These are phyloP conservation scores for Herminia tarsipennalis DNA, from an alignment of 2,888 invertebrate species.

Conservation along the genomic window DNA sequence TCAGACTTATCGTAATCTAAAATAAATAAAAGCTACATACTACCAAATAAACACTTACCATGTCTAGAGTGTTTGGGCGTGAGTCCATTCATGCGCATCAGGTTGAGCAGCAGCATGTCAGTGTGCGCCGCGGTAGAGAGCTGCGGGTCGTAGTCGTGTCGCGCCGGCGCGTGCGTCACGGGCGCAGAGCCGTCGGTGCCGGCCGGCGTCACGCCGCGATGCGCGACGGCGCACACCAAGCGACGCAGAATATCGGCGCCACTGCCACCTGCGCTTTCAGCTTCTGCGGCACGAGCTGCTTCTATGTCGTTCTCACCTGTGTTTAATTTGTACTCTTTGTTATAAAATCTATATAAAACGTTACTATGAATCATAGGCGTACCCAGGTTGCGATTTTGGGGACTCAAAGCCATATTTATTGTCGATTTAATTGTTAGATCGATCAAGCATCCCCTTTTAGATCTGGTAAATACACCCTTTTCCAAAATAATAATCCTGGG, in stretches of 20 bases:
- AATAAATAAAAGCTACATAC: no score
- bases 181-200: constrained; percentile 36
- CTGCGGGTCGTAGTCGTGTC: constrained; percentile 63
- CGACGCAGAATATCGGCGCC: constrained; percentile 65
- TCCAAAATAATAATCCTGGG: no score
- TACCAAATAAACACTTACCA: constrained; percentile 56
- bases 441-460: no score
- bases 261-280: constrained; percentile 28
- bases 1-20: no score
- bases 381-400: no score
- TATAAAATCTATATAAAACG: no score
- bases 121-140: constrained; percentile 72
- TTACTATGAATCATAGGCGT: no score
- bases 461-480: no score
- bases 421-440: no score
- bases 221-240: constrained; percentile 64
- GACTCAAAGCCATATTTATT: no score
- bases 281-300: constrained; percentile 50
- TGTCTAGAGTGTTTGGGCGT: constrained; percentile 62
- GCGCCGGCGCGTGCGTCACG: constrained; percentile 28
- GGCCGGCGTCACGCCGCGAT: constrained; percentile 51
- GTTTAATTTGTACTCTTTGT: no score
- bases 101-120: constrained; percentile 75
- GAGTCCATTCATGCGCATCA: constrained; percentile 78
- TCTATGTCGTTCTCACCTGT: constrained; percentile 80